Base-by-base conservation (phyloP, 64 coral and sea anemone genomes). In the Dendronephthya gigantea region DNA sequence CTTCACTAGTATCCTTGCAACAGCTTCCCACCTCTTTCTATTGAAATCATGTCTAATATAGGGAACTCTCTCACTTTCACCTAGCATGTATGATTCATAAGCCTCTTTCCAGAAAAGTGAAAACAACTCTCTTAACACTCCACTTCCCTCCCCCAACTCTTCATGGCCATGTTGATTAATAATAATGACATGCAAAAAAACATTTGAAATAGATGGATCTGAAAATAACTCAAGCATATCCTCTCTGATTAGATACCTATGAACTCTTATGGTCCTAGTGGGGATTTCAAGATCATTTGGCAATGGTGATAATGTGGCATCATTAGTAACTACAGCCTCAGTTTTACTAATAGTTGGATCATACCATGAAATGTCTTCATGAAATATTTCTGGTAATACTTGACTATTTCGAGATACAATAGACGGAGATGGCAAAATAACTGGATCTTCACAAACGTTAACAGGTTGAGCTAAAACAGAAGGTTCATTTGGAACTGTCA, bases 11-110 rank as follows among this genome's bases (percentile, higher is more conserved):
- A 84, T 84, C 39, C 82, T 84, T 16, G 22, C 82, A 84, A 84
- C 82, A 48, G 82, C 82, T 84, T 47, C 39, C 82, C 82, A 84
- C 39, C 23, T 84, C 49, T 84, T 43, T 39, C 82, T 84, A 14
- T 33, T 84, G 49, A 19, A 84, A 47, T 84, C 82, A 84, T 84
- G 82, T 36, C 82, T 33, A 47, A 84, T 50, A 84, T 49, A 84
- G n/a, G 41, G 82, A 0, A 84, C 82, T 84, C 82, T 84, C 22
- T 7, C 82, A 48, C 49, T 43, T 27, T 39, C 82, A 22, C 40
- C 82, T 25, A 84, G 2, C 82, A 84, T 11, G n/a, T 25, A 50
- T 52, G 83, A 84, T 28, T 84, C 83, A 49, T 48, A 48, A 7
- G 40, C 39, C 50, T 84, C 83, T 48, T 48, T 49, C 83, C 83